Evolutionary conservation across 2,113 vertebrate species (phyloP).

Genomic region (Chloropsis hardwickii): DNA sequence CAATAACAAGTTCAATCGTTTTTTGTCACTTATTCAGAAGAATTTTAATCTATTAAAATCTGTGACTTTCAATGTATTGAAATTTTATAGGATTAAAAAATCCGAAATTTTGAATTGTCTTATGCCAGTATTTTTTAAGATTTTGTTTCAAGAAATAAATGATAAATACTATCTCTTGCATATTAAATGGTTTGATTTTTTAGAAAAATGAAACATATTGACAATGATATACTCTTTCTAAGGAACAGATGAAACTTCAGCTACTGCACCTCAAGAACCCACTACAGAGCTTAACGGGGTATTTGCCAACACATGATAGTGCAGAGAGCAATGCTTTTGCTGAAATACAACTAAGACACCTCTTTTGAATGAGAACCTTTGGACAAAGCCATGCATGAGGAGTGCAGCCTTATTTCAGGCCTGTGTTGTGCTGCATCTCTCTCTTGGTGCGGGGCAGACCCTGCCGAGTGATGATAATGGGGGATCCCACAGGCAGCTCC

Average conservation of each 20-base stretch:
- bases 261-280: background rate
- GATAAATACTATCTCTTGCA: background rate
- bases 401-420: background rate
- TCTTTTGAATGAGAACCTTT: background rate
- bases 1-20: background rate
- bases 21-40: background rate
- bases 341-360: background rate
- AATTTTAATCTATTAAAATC: background rate
- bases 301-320: background rate
- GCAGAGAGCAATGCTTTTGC: background rate
- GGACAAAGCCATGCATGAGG: background rate
- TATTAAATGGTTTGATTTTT: background rate
- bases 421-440: background rate
- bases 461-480: accelerated
- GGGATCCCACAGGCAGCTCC: background rate
- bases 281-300: background rate
- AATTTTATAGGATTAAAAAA: background rate
- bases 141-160: background rate
- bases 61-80: background rate
- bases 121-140: background rate
- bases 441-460: background rate
- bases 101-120: background rate
- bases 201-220: background rate
- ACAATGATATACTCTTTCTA: background rate
- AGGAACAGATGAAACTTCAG: background rate